Conservation (phyloP, 64 coral and sea anemone genomes). For the Montipora capricornis region DNA sequence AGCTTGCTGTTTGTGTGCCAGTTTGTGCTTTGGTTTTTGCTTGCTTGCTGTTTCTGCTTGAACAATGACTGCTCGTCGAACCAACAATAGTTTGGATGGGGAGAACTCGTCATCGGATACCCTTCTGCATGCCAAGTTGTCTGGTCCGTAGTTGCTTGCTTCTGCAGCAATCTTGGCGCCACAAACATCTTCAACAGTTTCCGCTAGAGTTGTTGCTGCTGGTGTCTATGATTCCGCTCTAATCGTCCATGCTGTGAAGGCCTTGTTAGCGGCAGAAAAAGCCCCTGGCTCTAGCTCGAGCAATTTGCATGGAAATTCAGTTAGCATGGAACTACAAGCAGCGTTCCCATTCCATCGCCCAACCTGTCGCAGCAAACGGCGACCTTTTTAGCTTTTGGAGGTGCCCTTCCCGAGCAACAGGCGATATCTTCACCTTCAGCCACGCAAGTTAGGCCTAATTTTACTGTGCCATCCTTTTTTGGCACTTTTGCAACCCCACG, state of each 20-base stretch:
- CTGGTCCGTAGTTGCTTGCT: not conserved
- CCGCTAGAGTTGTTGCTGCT: not conserved
- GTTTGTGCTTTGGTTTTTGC: not conserved
- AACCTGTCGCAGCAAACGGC: not conserved
- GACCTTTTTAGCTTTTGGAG: not conserved
- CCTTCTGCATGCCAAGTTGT: not conserved
- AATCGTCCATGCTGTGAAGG: not conserved
- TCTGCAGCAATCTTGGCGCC: not conserved
- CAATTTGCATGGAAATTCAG: not conserved
- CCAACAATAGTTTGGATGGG: not conserved
- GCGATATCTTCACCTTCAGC: not conserved
- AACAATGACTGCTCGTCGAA: not conserved
- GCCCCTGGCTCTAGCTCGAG: not conserved
- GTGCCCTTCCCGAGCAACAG: not conserved
- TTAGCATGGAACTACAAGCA: not conserved
- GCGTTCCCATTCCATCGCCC: not conserved
- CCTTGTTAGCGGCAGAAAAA: conserved; percentile 5
- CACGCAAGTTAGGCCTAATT: not conserved
- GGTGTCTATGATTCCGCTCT: not conserved
- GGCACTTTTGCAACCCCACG: not conserved
- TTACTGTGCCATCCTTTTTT: conserved; percentile 17
- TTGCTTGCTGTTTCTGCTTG: not conserved
- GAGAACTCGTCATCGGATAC: not conserved
- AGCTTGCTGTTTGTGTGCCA: not conserved
- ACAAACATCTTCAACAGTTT: not conserved